Evolutionary conservation across 2,797 vertebrate species (phyloP).

Genomic region (Typhlichthys eigenmanni): DNA sequence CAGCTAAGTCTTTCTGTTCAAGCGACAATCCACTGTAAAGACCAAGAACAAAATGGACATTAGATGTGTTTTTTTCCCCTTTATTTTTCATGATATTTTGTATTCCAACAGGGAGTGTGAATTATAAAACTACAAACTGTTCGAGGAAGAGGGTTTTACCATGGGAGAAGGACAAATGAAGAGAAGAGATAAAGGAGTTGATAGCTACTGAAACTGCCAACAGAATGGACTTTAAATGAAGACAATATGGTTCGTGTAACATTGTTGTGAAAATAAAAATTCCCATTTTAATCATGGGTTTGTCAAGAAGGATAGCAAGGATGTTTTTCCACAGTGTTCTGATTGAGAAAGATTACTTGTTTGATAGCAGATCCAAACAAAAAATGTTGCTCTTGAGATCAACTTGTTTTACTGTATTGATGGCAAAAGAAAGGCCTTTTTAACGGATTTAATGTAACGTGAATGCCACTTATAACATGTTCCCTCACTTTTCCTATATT

Average conservation of each 20-base stretch:
- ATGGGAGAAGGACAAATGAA: slow-evolving; percentile 46
- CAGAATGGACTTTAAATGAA: slow-evolving; percentile 57
- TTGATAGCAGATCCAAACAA: slow-evolving; percentile 52
- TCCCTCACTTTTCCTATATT: slow-evolving; percentile 57
- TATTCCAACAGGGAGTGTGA: slow-evolving; percentile 67
- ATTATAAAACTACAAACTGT: slow-evolving; percentile 56
- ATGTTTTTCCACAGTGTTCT: slow-evolving; percentile 49
- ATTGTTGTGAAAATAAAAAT: slow-evolving; percentile 29
- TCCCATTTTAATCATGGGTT: slow-evolving; percentile 30
- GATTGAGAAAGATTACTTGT: slow-evolving; percentile 41
- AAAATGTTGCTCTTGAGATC: slow-evolving; percentile 52
- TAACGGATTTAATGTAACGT: slow-evolving; percentile 61
- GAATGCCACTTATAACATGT: slow-evolving; percentile 65
- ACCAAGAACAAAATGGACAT: slow-evolving; percentile 75
- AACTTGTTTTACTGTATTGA: slow-evolving; percentile 56
- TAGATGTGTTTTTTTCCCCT: slow-evolving; percentile 38
- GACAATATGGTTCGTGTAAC: slow-evolving; percentile 41
- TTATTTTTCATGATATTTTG: slow-evolving; percentile 61
- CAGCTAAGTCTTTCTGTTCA: slow-evolving; percentile 77
- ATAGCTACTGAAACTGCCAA: slow-evolving; percentile 83
- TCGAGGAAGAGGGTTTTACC: slow-evolving; percentile 35
- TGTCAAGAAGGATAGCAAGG: slow-evolving; percentile 47
- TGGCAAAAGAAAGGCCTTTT: slow-evolving; percentile 62
- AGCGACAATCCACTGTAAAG: slow-evolving; percentile 85
- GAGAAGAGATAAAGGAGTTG: slow-evolving; percentile 29